A percentile compares a stretch with the other conserved stretches of the same genome.
Conservation (phyloP, 2,797 vertebrate species). For the Cichlasoma orientale region DNA sequence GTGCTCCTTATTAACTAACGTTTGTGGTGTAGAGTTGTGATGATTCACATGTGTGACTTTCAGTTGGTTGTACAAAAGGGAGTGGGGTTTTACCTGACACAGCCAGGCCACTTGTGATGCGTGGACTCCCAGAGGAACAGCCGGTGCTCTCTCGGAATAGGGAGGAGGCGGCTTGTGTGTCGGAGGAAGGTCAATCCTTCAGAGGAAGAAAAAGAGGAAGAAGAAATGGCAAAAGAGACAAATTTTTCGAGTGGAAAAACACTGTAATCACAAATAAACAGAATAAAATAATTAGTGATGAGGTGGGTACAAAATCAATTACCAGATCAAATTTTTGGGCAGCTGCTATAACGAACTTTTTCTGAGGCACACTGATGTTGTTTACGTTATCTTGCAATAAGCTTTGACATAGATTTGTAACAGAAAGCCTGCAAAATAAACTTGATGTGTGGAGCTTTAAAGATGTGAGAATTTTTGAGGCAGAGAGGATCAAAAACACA, state of each 20-base stretch:
- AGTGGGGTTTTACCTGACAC: slow-evolving; percentile 71
- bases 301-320: slow-evolving; percentile 6
- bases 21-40: background rate
- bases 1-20: background rate
- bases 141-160: slow-evolving; percentile 75
- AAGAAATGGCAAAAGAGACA: slow-evolving; percentile 11
- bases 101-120: slow-evolving; percentile 80
- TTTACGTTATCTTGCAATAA: background rate
- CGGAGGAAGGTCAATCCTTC: slow-evolving; percentile 85
- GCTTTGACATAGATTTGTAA: background rate
- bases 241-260: background rate
- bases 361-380: slow-evolving; percentile 21
- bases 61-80: background rate
- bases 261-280: background rate
- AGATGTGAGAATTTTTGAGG: background rate
- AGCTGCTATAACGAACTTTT: background rate
- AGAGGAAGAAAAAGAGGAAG: slow-evolving; percentile 9
- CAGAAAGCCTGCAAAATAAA: background rate
- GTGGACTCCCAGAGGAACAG: slow-evolving; percentile 77
- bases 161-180: slow-evolving; percentile 83
- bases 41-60: slow-evolving; percentile 28
- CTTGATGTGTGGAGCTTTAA: background rate
- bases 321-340: slow-evolving; percentile 10
- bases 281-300: slow-evolving; percentile 6
- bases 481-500: background rate